Percentiles rank a stretch among this genome's conserved stretches.
Conservation (phyloP, 2,888 invertebrate genomes). For the Cephus nigrinus region DNA sequence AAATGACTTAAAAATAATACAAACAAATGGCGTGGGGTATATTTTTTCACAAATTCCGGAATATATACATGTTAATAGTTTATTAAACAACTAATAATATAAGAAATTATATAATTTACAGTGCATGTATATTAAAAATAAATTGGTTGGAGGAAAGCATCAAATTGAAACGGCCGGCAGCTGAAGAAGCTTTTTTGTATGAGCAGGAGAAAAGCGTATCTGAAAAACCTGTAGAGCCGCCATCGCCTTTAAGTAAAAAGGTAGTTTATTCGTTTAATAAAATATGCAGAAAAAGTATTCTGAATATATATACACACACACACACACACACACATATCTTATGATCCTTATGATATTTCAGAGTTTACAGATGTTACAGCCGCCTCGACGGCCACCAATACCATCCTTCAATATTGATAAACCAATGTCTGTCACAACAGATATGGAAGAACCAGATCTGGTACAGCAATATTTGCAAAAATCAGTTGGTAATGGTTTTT, state of each 20-base stretch:
- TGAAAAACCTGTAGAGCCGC: constrained; percentile 59
- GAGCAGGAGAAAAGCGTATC: constrained; percentile 30
- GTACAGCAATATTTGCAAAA: constrained; percentile 54
- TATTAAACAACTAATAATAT: neutral
- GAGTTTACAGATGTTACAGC: constrained; percentile 69
- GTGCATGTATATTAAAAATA: constrained; percentile 74
- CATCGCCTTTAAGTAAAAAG: constrained; percentile 74
- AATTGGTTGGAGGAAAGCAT: constrained; percentile 84
- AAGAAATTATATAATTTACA: constrained; percentile 38
- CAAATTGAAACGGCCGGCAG: constrained; percentile 70
- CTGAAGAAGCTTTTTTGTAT: constrained; percentile 68
- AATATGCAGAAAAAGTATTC: neutral
- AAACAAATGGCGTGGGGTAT: constrained; percentile 52
- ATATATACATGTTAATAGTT: constrained; percentile 24
- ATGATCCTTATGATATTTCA: constrained; percentile 40
- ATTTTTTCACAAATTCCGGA: constrained; percentile 1
- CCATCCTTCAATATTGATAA: constrained; percentile 43
- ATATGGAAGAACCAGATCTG: constrained; percentile 46
- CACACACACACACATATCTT: neutral
- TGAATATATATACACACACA: neutral
- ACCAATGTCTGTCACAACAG: neutral
- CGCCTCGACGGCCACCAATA: constrained; percentile 56
- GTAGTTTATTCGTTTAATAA: constrained; percentile 48
- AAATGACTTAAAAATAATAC: constrained; percentile 66
- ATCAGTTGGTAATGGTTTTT: constrained; percentile 23